Evolutionary conservation across 2,888 invertebrate genomes (phyloP).

Genomic region (Osmoderma eremita): DNA sequence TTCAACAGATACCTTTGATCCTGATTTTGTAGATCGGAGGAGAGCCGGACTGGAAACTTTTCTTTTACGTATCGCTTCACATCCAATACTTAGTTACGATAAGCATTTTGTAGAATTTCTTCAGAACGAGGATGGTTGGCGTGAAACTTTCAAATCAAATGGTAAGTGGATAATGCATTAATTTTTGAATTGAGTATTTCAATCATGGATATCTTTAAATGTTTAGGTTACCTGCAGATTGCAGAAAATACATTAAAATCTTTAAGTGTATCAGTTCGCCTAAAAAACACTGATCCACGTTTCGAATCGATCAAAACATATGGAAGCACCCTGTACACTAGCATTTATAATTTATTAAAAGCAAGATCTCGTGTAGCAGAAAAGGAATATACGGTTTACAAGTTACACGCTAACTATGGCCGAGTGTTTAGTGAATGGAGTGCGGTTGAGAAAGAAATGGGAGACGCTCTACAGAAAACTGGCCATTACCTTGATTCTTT

Average conservation of each 20-base stretch:
- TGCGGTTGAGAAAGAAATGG: conserved; percentile 83
- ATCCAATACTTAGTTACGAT: conserved; percentile 78
- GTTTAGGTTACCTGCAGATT: conserved; percentile 74
- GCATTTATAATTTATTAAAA: conserved; percentile 70
- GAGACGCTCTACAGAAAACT: conserved; percentile 77
- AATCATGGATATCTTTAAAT: conserved; percentile 26
- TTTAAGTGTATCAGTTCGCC: conserved; percentile 76
- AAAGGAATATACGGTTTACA: conserved; percentile 79
- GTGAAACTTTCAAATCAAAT: conserved; percentile 78
- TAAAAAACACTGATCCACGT: conserved; percentile 77
- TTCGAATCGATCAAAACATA: conserved; percentile 82
- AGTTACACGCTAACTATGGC: conserved; percentile 83
- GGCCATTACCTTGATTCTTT: conserved; percentile 70
- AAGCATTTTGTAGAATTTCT: conserved; percentile 81
- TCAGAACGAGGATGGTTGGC: conserved; percentile 82
- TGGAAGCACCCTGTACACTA: conserved; percentile 75
- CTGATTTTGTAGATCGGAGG: conserved; percentile 85
- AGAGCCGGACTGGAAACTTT: conserved; percentile 85
- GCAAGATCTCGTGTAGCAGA: conserved; percentile 77
- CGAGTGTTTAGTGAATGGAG: conserved; percentile 88
- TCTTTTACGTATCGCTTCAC: conserved; percentile 78
- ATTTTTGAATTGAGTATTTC: too few relatives aligned
- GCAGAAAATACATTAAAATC: conserved; percentile 84
- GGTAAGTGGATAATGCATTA: conserved; percentile 63
- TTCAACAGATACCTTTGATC: conserved; percentile 81